Percentiles rank a stretch among this genome's conserved stretches.
These are phyloP conservation scores for Cataglyphis hispanica DNA, from an alignment of 1,140 invertebrate species.

Conservation along the genomic window DNA sequence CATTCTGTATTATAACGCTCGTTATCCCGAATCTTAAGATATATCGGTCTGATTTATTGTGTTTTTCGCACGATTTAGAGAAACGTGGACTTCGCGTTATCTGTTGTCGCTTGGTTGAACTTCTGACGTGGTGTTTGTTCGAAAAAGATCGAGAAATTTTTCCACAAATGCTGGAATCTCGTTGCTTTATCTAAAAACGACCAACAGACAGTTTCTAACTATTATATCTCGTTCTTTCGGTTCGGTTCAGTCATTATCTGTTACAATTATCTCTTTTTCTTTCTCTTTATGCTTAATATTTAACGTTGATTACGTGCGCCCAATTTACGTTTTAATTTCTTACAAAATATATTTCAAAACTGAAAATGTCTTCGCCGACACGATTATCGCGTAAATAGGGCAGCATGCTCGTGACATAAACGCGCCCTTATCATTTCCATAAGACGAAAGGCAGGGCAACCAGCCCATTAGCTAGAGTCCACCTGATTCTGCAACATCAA, in stretches of 20 bases:
- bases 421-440: not conserved
- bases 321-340: not conserved
- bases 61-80: constrained; percentile 41
- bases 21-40: not conserved
- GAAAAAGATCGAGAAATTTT: constrained; percentile 25
- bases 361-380: not conserved
- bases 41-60: constrained; percentile 44
- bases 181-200: constrained; percentile 11
- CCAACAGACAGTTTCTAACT: not conserved
- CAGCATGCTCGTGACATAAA: not conserved
- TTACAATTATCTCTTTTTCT: not conserved
- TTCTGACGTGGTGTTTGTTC: not conserved
- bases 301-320: not conserved
- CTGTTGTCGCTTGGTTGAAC: constrained; percentile 24
- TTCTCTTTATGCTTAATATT: not conserved
- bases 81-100: constrained; percentile 20
- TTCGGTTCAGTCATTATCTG: not conserved
- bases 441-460: not conserved
- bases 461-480: not conserved
- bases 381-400: not conserved
- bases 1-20: not conserved
- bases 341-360: not conserved
- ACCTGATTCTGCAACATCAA: constrained; percentile 20
- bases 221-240: not conserved
- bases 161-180: not conserved